Percentiles rank a stretch among this genome's conserved stretches.
phyloP scores from a whole-genome alignment of 2,888 invertebrate species.

The Reticulitermes lucifugus region DNA sequence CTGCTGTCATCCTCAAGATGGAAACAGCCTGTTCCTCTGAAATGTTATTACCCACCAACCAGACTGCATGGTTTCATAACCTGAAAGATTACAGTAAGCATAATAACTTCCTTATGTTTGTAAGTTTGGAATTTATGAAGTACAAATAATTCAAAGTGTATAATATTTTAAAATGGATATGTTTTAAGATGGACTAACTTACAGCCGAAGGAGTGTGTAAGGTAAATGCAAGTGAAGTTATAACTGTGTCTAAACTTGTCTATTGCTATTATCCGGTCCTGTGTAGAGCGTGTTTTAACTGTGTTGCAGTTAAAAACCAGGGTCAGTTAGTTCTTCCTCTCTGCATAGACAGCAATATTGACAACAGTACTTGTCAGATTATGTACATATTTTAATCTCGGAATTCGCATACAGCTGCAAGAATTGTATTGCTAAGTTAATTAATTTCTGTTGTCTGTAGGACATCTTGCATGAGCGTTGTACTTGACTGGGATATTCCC shows the following conservation, averaged over 20 bases:
- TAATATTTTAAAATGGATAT: too few species aligned
- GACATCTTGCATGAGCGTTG: not conserved
- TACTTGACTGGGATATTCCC: not conserved
- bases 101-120: not conserved
- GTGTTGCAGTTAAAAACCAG: not conserved
- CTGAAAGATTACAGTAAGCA: too few species aligned
- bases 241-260: not conserved
- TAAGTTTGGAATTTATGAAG: conserved; percentile 2
- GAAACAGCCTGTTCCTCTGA: too few species aligned
- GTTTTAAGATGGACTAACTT: not conserved
- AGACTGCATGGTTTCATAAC: too few species aligned
- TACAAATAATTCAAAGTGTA: not conserved
- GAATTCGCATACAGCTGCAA: not conserved
- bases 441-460: not conserved
- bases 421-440: not conserved
- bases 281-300: not conserved
- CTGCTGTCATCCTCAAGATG: not conserved
- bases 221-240: not conserved
- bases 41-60: too few species aligned
- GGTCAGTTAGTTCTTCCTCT: not conserved
- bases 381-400: not conserved
- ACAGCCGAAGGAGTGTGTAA: not conserved
- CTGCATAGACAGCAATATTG: not conserved
- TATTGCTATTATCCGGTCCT: not conserved
- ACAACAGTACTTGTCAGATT: not conserved